These are phyloP conservation scores for Stomatorhinus walkeri DNA, from an alignment of 2,797 vertebrate species.

Conservation along the genomic window DNA sequence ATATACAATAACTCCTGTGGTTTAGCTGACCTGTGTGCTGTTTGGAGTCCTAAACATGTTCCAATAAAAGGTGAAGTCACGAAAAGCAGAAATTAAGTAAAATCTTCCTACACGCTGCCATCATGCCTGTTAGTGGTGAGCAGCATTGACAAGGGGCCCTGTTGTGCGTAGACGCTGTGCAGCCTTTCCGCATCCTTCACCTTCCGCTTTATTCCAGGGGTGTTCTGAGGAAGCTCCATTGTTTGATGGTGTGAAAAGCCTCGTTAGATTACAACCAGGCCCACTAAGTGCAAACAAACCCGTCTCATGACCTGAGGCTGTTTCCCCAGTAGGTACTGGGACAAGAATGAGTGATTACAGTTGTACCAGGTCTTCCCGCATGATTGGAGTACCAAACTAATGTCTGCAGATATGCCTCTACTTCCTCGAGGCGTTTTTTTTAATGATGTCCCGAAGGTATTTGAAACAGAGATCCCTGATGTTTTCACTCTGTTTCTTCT, in stretches of 20 bases:
- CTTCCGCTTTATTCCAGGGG: not conserved
- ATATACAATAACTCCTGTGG: not conserved
- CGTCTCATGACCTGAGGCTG: not conserved
- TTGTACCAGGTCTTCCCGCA: not conserved
- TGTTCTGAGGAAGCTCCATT: not conserved
- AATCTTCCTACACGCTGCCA: not conserved
- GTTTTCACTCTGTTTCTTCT: not conserved
- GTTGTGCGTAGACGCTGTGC: not conserved
- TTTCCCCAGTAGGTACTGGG: not conserved
- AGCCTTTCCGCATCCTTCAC: not conserved
- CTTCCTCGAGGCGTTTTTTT: slow-evolving; percentile 6
- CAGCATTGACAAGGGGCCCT: not conserved
- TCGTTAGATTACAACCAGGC: not conserved
- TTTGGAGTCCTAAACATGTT: not conserved
- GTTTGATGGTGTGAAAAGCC: not conserved
- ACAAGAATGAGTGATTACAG: not conserved
- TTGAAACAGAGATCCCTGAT: not conserved
- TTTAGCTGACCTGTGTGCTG: not conserved
- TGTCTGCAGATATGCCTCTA: not conserved
- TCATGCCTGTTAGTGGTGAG: not conserved
- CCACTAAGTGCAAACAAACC: not conserved
- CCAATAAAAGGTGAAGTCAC: not conserved
- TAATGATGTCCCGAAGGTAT: slow-evolving; percentile 9
- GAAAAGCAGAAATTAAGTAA: not conserved
- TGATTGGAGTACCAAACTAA: not conserved